Evolutionary conservation across 2,797 vertebrate genomes (phyloP), one percentile per base, ranked within the genome.

Genomic region (Lacerta bilineata): DNA sequence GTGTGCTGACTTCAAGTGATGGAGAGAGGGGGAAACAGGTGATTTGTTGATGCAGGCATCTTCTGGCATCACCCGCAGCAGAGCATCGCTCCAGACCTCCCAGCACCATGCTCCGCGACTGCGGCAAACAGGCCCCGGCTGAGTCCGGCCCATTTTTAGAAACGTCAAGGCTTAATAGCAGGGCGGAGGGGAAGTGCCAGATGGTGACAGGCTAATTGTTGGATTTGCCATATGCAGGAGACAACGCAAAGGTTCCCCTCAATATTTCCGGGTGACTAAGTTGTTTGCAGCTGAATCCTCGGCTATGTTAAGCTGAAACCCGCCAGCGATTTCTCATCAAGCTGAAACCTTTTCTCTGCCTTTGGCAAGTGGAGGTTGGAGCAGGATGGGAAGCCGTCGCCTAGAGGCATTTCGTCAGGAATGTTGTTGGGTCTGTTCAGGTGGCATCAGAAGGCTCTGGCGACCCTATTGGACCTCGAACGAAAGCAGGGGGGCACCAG

Each of bases 1-100:
- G 13, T 76, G 13, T 76, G 82, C 71, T 93, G 86, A 71, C 86
- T 90, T 86, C 43, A 59, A 92, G 80, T 84, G 81, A 69, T 90
- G 92, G 83, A 66, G 80, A 20, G 68, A 64, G 20, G 20, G 18
- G 61, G 29, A 84, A 84, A 85, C 77, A 0, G 9, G 85, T 90
- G 93, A 66, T 76, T 55, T 41, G 85, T 15, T n/a, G 88, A 72
- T 85, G 64, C 36, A 80, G 41, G 80, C 78, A 59, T 75, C 86
- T 90, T 15, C 69, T 78, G 59, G 8, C 66, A 11, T 46, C 0
- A 0, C 6, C 39, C 0, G 0, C 0, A 9, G 82, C 82, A 55
- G 55, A 23, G 25, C 6, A 2, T 11, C 29, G 18, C 66, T n/a
- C 2, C 55, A 5, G 36, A 68, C 36, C 72, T 25, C 2, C 82